Conservation (phyloP, 2,888 invertebrate species). For the Folsomia candida region DNA sequence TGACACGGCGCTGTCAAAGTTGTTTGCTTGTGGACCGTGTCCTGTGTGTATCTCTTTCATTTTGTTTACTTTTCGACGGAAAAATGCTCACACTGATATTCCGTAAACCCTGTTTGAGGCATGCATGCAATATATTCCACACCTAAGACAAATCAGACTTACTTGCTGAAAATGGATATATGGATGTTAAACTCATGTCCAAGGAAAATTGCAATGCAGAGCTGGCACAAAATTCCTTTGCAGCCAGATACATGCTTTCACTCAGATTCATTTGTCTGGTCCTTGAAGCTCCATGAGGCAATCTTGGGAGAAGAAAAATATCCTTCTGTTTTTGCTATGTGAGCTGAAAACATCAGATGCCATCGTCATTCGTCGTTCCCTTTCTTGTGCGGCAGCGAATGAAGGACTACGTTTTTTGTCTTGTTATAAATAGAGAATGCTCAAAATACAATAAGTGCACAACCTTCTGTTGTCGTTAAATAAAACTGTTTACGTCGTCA, state of each 20-base stretch:
- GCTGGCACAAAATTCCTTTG: not conserved
- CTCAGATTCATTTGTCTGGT: constrained; percentile 9
- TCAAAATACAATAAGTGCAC: not conserved
- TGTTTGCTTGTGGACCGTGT: not conserved
- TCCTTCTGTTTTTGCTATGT: constrained; percentile 8
- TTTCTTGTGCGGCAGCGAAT: not conserved
- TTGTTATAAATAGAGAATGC: not conserved
- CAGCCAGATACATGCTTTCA: not conserved
- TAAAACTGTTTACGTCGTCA: too few species aligned
- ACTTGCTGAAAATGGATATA: not conserved
- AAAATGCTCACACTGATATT: too few species aligned
- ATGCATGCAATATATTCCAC: not conserved
- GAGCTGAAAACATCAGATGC: not conserved
- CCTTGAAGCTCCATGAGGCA: not conserved
- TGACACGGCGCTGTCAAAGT: not conserved
- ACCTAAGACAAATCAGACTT: not conserved
- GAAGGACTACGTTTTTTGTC: not conserved
- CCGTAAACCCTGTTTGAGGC: too few species aligned
- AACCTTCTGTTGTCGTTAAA: not conserved
- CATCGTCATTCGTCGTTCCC: too few species aligned
- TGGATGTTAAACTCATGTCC: too few species aligned
- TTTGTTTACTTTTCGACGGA: too few species aligned
- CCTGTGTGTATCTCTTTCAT: not conserved
- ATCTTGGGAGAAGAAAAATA: not conserved
- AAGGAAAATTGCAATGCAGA: too few species aligned